Evolutionary conservation across 2,797 vertebrate genomes (phyloP).

Genomic region (Galago senegalensis): DNA sequence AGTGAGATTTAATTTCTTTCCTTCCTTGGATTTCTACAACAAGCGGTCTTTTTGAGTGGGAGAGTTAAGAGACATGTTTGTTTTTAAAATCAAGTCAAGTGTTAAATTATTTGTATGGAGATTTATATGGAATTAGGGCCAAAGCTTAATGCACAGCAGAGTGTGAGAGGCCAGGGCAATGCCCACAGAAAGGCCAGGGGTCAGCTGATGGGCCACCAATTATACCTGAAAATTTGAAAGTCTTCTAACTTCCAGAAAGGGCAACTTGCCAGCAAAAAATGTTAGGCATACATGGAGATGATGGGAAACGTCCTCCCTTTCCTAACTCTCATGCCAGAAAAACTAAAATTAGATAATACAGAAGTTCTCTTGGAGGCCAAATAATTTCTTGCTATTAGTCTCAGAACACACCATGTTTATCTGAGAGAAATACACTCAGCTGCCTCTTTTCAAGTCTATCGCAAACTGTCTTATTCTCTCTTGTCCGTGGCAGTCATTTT

Average conservation of each 20-base stretch:
- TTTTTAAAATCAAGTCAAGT: conserved; percentile 70
- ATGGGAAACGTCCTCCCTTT: not conserved
- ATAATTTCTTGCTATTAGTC: not conserved
- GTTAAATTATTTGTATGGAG: conserved; percentile 78
- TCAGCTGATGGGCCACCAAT: not conserved
- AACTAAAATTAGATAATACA: not conserved
- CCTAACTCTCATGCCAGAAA: not conserved
- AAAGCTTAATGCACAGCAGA: conserved; percentile 15
- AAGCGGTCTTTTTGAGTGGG: conserved; percentile 60
- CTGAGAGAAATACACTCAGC: not conserved
- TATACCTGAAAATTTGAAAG: not conserved
- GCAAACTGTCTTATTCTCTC: conserved; percentile 30
- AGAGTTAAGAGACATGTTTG: conserved; percentile 82
- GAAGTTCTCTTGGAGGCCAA: not conserved
- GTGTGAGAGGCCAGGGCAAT: not conserved
- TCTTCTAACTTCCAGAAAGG: conserved; percentile 6
- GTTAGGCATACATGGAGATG: not conserved
- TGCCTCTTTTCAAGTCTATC: conserved; percentile 42
- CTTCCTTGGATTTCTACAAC: conserved; percentile 79
- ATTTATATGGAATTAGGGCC: not conserved
- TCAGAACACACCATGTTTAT: not conserved
- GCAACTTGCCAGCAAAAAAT: not conserved
- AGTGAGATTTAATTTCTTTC: conserved; percentile 86
- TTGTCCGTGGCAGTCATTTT: conserved; percentile 67
- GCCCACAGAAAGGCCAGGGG: not conserved